Base-by-base conservation (phyloP, 2,797 vertebrate species). In the Danio tinwini region DNA sequence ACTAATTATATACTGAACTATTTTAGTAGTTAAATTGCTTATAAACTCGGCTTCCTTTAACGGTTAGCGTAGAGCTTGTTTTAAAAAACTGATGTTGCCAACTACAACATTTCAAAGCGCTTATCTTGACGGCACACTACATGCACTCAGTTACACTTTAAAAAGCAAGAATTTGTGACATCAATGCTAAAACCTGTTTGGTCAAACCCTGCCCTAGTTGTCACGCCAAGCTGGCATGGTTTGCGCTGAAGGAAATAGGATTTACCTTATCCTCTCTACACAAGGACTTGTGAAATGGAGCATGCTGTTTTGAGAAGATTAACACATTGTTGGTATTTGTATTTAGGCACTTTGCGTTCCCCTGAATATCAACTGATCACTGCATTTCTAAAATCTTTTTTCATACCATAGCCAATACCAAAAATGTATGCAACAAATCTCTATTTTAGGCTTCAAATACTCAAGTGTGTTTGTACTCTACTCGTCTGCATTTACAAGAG, bases 271-370 rank as follows among this genome's bases (percentile, higher is more conserved):
- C 40, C 55, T 64, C 47, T 62, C 29, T 64, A 62, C 39, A 56
- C n/a, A 76, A 76, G 29, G 6, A 62, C 42, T 69, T 14, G 63
- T 53, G n/a, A 76, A 55, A 76, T 49, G 16, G 52, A 67, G 62
- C n/a, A 56, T 58, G 62, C 21, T 76, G 50, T 37, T 47, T 58
- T 44, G 39, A 75, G 53, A 75, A 81, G 79, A 58, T 81, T 69
- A 75, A 56, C 6, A 75, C 39, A 52, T 50, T 68, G 63, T 47
- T 67, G 61, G 40, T 47, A 68, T 68, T 63, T 76, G 56, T 69
- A 70, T 61, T 45, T 44, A 17, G 67, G 8, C n/a, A 52, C 40
- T 67, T 67, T 17, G 50, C 40, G 16, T 65, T 55, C 61, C 9
- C 0, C 7, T 19, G 42, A 29, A 52, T 63, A n/a, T 42, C n/a